These are phyloP conservation scores for Canis aureus DNA, from an alignment of 2,113 vertebrate genomes.

Conservation along the genomic window DNA sequence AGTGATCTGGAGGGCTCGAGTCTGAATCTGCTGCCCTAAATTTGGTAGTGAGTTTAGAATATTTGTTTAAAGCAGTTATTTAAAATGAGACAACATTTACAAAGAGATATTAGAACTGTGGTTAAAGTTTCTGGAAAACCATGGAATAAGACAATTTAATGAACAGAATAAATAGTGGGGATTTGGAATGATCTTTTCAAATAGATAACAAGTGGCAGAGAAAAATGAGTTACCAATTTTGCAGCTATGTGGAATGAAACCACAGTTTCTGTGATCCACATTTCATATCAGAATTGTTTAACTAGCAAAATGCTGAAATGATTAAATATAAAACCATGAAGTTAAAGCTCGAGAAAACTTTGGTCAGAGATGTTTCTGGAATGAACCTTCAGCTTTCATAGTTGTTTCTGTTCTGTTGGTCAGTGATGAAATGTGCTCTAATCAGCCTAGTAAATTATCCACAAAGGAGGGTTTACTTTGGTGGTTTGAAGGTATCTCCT, in stretches of 20 bases:
- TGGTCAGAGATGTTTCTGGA: conserved; percentile 15
- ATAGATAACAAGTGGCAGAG: not conserved
- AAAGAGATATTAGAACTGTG: not conserved
- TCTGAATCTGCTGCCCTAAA: not conserved
- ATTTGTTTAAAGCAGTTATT: not conserved
- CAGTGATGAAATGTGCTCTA: not conserved
- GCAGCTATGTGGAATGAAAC: conserved; percentile 21
- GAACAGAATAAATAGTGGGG: not conserved
- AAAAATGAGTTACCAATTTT: not conserved
- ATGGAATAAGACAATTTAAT: not conserved
- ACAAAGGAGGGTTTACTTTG: conserved; percentile 52
- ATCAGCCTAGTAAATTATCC: not conserved
- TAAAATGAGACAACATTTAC: not conserved
- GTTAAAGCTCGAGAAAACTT: not conserved
- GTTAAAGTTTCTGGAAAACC: not conserved
- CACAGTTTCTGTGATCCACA: not conserved
- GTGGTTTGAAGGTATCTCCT: conserved; percentile 80
- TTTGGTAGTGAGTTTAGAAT: not conserved
- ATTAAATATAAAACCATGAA: not conserved
- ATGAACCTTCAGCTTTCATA: not conserved
- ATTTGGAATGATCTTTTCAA: not conserved
- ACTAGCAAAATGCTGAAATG: conserved; percentile 38
- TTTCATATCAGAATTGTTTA: conserved; percentile 6
- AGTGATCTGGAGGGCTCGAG: not conserved
- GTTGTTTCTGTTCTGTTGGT: conserved; percentile 2